A percentile compares a stretch with the other conserved stretches of the same genome.
Evolutionary conservation across 2,888 invertebrate species (phyloP).

Genomic region (Stenurella melanura): DNA sequence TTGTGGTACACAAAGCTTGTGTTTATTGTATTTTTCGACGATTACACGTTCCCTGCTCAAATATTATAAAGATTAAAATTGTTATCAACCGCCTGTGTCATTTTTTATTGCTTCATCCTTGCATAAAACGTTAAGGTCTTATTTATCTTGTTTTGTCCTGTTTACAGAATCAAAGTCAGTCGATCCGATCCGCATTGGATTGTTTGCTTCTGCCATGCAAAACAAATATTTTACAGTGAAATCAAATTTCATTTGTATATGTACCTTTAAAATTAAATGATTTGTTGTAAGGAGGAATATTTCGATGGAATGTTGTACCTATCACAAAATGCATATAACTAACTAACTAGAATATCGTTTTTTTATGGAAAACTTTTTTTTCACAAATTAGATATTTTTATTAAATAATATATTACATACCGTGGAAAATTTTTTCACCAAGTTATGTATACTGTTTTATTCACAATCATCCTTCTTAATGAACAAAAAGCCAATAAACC

Average conservation of each 20-base stretch:
- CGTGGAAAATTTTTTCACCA: no score
- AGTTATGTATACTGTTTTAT: no score
- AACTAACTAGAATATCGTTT: no score
- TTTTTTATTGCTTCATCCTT: not conserved
- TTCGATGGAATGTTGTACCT: not conserved
- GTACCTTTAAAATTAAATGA: not conserved
- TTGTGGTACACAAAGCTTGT: constrained; percentile 5
- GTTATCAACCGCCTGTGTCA: not conserved
- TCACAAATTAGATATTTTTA: no score
- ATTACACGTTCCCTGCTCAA: constrained; percentile 13
- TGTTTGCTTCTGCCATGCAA: not conserved
- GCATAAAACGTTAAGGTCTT: not conserved
- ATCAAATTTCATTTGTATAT: not conserved
- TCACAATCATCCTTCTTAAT: no score
- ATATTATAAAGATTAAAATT: constrained; percentile 17
- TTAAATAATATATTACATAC: no score
- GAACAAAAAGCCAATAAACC: no score
- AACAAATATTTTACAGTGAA: not conserved
- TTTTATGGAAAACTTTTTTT: no score
- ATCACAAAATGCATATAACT: not conserved
- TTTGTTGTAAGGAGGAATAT: not conserved
- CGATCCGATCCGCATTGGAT: not conserved
- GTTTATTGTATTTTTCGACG: constrained; percentile 17
- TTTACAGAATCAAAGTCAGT: not conserved
- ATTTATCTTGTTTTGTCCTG: not conserved